Conservation (phyloP, 2,113 vertebrate genomes). For the Hucho hucho region DNA sequence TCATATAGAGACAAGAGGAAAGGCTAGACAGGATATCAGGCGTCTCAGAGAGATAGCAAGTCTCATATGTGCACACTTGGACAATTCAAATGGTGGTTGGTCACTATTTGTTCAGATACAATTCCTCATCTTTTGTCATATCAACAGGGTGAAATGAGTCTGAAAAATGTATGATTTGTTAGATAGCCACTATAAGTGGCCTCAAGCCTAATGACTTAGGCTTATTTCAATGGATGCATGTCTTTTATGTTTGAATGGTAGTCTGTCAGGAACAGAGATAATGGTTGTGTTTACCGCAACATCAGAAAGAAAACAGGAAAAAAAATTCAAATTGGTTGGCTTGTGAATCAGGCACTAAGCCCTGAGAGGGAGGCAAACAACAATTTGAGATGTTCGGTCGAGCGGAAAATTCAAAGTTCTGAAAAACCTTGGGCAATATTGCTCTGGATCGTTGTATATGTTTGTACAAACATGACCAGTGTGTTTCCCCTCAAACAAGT, state of each 20-base stretch:
- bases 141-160: conserved; percentile 10
- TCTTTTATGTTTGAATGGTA: neutral
- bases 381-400: conserved; percentile 53
- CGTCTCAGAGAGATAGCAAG: neutral
- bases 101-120: neutral
- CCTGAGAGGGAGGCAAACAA: conserved; percentile 28
- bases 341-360: conserved; percentile 41
- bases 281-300: neutral
- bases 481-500: conserved; percentile 9
- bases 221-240: neutral
- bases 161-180: neutral
- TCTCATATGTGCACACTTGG: neutral
- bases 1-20: neutral
- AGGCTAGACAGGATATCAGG: neutral
- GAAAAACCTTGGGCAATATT: conserved; percentile 28
- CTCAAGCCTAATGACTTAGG: neutral
- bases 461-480: conserved; percentile 7
- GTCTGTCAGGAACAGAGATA: neutral
- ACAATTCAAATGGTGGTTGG: neutral
- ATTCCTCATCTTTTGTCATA: neutral
- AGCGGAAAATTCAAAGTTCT: conserved; percentile 55
- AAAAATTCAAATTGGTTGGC: conserved; percentile 37
- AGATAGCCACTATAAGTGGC: neutral
- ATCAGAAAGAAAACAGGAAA: conserved; percentile 12
- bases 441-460: conserved; percentile 12